A percentile compares a stretch with the other conserved stretches of the same genome.
Conservation (phyloP, 1,140 invertebrate genomes). For the Pygmarrhopalites habei region DNA sequence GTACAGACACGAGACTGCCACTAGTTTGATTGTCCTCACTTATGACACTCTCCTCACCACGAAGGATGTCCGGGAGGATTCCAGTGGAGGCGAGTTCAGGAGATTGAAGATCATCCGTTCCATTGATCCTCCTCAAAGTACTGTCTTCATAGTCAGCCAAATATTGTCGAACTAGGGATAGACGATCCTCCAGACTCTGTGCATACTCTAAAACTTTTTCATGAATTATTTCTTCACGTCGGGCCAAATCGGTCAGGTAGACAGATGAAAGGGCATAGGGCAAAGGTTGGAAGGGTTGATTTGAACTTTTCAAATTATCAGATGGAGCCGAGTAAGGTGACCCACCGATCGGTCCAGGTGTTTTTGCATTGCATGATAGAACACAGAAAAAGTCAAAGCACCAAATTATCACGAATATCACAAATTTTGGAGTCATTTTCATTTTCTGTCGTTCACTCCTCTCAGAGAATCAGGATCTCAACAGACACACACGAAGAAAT, state of each 20-base stretch:
- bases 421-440: too few relatives aligned
- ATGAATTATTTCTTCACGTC: slow-evolving; percentile 22
- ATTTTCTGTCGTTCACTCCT: too few relatives aligned
- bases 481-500: too few relatives aligned
- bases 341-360: slow-evolving; percentile 5
- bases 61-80: too few relatives aligned
- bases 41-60: too few relatives aligned
- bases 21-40: too few relatives aligned
- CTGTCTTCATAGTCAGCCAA: slow-evolving; percentile 37
- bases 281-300: slow-evolving; percentile 2
- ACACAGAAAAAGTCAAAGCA: background rate
- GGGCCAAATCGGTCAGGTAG: slow-evolving; percentile 31
- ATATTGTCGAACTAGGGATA: slow-evolving; percentile 6
- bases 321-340: background rate
- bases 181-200: background rate
- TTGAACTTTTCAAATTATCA: background rate
- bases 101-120: background rate
- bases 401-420: background rate
- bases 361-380: slow-evolving; percentile 1
- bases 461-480: too few relatives aligned
- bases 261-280: slow-evolving; percentile 36
- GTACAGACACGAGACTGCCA: background rate
- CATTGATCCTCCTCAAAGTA: background rate
- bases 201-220: slow-evolving; percentile 1
- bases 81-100: background rate